Evolutionary conservation across 2,888 invertebrate species (phyloP).

Genomic region (Oxystoma pomonae): DNA sequence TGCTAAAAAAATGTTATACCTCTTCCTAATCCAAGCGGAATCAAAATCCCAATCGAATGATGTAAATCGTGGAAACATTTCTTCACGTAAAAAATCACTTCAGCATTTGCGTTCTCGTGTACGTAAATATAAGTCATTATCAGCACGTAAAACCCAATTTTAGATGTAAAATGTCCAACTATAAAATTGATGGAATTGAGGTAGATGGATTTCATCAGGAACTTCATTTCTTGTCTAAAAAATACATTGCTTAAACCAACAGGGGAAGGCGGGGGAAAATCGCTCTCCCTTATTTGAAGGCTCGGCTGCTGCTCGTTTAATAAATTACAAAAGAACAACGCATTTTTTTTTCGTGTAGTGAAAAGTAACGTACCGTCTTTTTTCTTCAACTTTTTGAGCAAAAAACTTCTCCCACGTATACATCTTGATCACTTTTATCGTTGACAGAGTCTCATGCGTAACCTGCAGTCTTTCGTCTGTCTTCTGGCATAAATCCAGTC

Average conservation of each 20-base stretch:
- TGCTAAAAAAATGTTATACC: slow-evolving; percentile 5
- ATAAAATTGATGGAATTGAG: slow-evolving; percentile 34
- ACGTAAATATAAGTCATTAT: slow-evolving; percentile 33
- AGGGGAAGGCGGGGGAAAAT: no score
- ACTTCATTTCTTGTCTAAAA: slow-evolving; percentile 33
- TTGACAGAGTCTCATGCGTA: slow-evolving; percentile 37
- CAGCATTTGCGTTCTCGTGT: slow-evolving; percentile 28
- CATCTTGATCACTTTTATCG: slow-evolving; percentile 39
- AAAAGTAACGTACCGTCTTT: slow-evolving; percentile 37
- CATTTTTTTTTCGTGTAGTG: no score
- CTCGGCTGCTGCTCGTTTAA: no score
- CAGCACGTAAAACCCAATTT: slow-evolving; percentile 32
- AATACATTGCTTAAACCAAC: neutral
- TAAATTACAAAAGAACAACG: no score
- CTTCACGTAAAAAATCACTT: slow-evolving; percentile 33
- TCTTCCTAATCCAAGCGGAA: slow-evolving; percentile 30
- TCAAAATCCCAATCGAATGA: slow-evolving; percentile 26
- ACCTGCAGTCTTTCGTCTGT: slow-evolving; percentile 36
- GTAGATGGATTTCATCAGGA: slow-evolving; percentile 28
- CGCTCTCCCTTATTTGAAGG: no score
- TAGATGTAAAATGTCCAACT: slow-evolving; percentile 34
- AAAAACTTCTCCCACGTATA: slow-evolving; percentile 39
- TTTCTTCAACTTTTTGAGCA: slow-evolving; percentile 52
- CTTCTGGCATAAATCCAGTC: slow-evolving; percentile 37
- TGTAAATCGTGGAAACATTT: slow-evolving; percentile 28